Evolutionary conservation across 2,113 vertebrate species (phyloP).

Genomic region (Rhabdornis inornatus): DNA sequence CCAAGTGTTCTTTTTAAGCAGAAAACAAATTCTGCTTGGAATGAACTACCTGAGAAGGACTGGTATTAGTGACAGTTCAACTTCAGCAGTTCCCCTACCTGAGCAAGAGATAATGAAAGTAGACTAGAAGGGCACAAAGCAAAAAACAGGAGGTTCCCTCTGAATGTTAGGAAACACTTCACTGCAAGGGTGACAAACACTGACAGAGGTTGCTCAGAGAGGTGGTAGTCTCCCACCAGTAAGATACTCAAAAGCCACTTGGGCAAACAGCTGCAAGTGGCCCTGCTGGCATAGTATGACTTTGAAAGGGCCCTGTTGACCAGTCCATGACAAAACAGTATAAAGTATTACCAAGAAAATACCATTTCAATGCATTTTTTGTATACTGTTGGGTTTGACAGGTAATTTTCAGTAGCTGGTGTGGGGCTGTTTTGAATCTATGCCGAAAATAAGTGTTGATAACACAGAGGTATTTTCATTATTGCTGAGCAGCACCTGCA

Average conservation of each 20-base stretch:
- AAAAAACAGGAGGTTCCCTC: background rate
- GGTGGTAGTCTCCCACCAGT: rapidly evolving
- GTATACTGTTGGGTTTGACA: background rate
- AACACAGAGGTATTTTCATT: background rate
- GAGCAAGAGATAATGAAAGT: background rate
- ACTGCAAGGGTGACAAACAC: background rate
- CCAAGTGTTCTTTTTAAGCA: background rate
- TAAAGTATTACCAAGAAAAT: background rate
- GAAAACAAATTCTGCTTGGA: background rate
- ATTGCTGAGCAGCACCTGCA: background rate
- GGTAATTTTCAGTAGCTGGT: background rate
- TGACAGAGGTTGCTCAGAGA: background rate
- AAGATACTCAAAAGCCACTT: background rate
- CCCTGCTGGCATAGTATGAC: background rate
- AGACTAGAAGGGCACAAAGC: background rate
- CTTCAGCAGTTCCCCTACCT: background rate
- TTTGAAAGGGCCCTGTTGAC: background rate
- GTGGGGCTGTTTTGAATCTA: background rate
- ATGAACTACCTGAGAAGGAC: background rate
- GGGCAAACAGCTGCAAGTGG: background rate
- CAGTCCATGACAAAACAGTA: background rate
- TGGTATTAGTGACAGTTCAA: background rate
- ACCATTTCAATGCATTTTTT: background rate
- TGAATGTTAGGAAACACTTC: background rate
- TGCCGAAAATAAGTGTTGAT: background rate